phyloP scores from a whole-genome alignment of 2,888 invertebrate species.

The Ormyrus pomaceus region DNA sequence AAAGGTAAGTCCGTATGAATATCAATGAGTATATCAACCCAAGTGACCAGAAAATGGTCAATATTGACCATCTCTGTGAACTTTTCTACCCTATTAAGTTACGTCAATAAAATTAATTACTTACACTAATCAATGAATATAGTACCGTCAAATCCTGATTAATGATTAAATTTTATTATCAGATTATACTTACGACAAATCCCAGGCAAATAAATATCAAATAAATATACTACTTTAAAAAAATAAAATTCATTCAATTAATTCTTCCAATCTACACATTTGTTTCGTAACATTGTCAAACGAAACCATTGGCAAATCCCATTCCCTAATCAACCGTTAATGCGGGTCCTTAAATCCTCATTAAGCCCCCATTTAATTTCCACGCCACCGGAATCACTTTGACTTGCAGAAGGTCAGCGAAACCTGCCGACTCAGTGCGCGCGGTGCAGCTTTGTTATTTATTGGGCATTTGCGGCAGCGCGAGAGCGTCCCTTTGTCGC shows the following conservation, averaged over 20 bases:
- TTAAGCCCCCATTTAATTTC: conserved; percentile 31
- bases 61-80: conserved; percentile 28
- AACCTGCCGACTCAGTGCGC: conserved; percentile 21
- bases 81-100: background rate
- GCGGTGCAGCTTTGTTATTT: conserved; percentile 61
- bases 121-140: too few relatives aligned
- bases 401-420: background rate
- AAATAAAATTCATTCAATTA: too few relatives aligned
- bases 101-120: background rate
- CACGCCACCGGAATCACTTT: conserved; percentile 24
- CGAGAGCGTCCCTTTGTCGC: conserved; percentile 72
- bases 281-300: too few relatives aligned
- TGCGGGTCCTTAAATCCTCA: conserved; percentile 22
- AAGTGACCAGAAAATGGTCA: conserved; percentile 28
- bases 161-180: too few relatives aligned
- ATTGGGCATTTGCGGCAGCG: conserved; percentile 72
- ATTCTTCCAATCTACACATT: too few relatives aligned
- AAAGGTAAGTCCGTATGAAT: conserved; percentile 59
- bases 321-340: background rate
- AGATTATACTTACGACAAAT: too few relatives aligned
- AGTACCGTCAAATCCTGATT: too few relatives aligned
- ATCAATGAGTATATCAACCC: conserved; percentile 20
- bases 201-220: too few relatives aligned
- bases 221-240: too few relatives aligned
- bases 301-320: too few relatives aligned